Evolutionary conservation across 2,113 vertebrate species (phyloP).

Genomic region (Diphyllodes magnificus): DNA sequence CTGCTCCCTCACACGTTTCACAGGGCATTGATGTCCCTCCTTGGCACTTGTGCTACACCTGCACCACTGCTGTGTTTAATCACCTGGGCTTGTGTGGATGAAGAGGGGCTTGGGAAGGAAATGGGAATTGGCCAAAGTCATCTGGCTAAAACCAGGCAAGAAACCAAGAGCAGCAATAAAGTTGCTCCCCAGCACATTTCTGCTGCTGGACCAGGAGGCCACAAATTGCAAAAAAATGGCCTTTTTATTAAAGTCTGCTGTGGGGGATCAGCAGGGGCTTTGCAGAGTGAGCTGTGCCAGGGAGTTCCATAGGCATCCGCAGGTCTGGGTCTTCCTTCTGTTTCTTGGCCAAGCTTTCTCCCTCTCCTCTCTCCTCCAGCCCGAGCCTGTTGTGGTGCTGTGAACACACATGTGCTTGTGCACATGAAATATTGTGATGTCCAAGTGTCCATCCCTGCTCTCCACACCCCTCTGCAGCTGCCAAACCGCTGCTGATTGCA

Average conservation of each 20-base stretch:
- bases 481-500: not conserved
- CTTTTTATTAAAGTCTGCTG: not conserved
- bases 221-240: not conserved
- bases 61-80: rapidly evolving
- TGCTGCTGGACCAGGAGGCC: not conserved
- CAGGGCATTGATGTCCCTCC: rapidly evolving
- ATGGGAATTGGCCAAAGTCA: not conserved
- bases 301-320: not conserved
- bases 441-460: not conserved
- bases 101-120: not conserved
- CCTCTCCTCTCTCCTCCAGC: not conserved
- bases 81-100: not conserved
- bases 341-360: not conserved
- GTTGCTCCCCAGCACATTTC: not conserved
- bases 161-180: not conserved
- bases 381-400: not conserved
- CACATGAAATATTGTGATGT: rapidly evolving
- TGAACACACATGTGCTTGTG: not conserved
- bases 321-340: not conserved
- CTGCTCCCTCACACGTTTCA: not conserved
- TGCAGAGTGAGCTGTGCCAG: not conserved
- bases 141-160: not conserved
- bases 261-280: not conserved
- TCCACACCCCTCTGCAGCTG: not conserved
- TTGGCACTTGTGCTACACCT: not conserved